Base-by-base conservation (phyloP, 2,113 vertebrate genomes). In the Atrichornis clamosus region DNA sequence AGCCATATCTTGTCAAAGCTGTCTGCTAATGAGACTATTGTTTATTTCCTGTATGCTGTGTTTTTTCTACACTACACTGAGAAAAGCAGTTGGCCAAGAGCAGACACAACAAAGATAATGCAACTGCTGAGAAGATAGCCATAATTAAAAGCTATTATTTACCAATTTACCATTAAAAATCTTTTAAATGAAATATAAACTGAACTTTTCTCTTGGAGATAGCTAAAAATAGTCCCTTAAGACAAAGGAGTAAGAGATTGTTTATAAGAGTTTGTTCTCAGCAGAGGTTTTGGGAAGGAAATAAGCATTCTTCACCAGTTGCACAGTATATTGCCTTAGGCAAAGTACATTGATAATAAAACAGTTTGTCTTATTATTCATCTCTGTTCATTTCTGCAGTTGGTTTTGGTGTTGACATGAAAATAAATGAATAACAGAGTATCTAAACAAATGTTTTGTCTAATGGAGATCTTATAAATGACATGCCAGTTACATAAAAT, bases 361-460 rank as follows among this genome's bases (percentile, higher is more conserved):
- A 21, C 56, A 92, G 64, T 86, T 93, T 94, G 92, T 55, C 52
- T 94, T 94, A 84, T 95, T 95, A 95, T 96, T 96, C 88, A 77
- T 94, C 64, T 92, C 72, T 74, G 60, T 37, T 96, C 79, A 86
- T 89, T 97, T 96, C 85, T 96, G 93, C 90, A 70, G 64, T 95
- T 70, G 88, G 92, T 96, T 96, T 94, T 93, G 90, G 93, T 96
- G 95, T 86, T 96, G 96, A 96, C 96, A 96, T 81, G 76, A 92
- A 97, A 97, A 95, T 92, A 97, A 96, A 97, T 95, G 33, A 96
- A 90, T 81, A 94, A 86, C 95, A 95, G 90, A 96, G 80, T 92
- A 95, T 86, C 90, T 97, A 97, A 97, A 96, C 92, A 96, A 97
- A 96, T 68, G 90, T 94, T 97, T 97, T 93, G 95, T 96, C 88